Evolutionary conservation across 2,113 vertebrate species (phyloP).

Genomic region (Syngnathus typhle): DNA sequence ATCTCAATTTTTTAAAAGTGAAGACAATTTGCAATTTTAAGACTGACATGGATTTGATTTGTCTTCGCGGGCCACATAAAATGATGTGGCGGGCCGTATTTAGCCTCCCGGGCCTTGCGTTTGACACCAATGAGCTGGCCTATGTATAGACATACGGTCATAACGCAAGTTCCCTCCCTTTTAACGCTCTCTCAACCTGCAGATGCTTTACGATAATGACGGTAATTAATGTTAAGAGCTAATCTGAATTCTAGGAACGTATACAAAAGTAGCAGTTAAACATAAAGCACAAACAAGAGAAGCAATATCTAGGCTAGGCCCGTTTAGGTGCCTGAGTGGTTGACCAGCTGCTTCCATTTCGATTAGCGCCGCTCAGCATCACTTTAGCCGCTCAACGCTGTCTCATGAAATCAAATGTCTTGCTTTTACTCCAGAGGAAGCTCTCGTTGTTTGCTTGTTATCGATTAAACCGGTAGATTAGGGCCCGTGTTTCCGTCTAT

Average conservation of each 20-base stretch:
- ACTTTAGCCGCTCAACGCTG: constrained; percentile 19
- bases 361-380: constrained; percentile 1
- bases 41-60: too few relatives aligned
- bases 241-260: not conserved
- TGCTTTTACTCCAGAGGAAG: constrained; percentile 25
- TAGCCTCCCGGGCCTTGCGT: too few relatives aligned
- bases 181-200: not conserved
- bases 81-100: too few relatives aligned
- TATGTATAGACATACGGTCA: not conserved
- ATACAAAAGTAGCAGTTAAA: constrained; percentile 16
- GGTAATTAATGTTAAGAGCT: constrained; percentile 13
- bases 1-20: too few relatives aligned
- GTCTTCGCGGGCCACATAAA: too few relatives aligned
- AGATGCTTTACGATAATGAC: constrained; percentile 34
- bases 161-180: not conserved
- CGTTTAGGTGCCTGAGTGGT: constrained; percentile 17
- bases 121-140: not conserved
- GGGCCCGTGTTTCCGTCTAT: constrained; percentile 12
- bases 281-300: not conserved
- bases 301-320: not conserved
- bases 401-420: constrained; percentile 17
- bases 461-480: constrained; percentile 35
- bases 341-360: constrained; percentile 10
- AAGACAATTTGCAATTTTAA: too few relatives aligned
- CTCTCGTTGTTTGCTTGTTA: constrained; percentile 40